Evolutionary conservation across 2,797 vertebrate genomes (phyloP).

Genomic region (Choloepus didactylus): DNA sequence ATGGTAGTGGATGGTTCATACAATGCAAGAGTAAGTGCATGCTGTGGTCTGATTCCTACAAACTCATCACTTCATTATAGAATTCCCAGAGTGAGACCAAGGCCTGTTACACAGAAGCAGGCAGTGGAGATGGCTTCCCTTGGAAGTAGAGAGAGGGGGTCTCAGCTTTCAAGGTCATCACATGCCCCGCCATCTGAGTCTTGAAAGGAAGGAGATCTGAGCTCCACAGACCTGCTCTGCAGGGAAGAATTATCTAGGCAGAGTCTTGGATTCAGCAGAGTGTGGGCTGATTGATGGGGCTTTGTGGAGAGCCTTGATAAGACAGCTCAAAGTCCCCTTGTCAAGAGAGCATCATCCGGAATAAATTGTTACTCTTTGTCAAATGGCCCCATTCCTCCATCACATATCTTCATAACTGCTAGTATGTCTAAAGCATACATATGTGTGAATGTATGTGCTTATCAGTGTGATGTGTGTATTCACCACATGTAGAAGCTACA

Average conservation of each 20-base stretch:
- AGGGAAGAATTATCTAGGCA: background rate
- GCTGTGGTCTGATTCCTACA: background rate
- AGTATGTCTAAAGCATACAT: background rate
- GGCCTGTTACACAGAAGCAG: background rate
- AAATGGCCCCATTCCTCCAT: background rate
- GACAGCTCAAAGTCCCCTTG: background rate
- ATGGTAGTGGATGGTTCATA: background rate
- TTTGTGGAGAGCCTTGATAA: background rate
- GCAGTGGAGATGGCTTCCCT: background rate
- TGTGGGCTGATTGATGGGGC: background rate
- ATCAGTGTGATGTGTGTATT: background rate
- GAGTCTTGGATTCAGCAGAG: background rate
- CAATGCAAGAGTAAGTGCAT: background rate
- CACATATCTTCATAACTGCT: background rate
- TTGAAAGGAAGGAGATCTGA: background rate
- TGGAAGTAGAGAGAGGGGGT: background rate
- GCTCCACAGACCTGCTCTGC: background rate
- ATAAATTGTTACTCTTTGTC: background rate
- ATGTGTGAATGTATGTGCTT: background rate
- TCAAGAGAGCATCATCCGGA: background rate
- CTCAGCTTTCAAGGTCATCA: background rate
- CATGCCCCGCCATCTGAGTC: background rate
- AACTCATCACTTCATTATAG: background rate
- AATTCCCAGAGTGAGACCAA: background rate
- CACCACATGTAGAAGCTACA: fast-evolving